Conservation (phyloP, 2,797 vertebrate genomes). For the Typhlichthys eigenmanni region DNA sequence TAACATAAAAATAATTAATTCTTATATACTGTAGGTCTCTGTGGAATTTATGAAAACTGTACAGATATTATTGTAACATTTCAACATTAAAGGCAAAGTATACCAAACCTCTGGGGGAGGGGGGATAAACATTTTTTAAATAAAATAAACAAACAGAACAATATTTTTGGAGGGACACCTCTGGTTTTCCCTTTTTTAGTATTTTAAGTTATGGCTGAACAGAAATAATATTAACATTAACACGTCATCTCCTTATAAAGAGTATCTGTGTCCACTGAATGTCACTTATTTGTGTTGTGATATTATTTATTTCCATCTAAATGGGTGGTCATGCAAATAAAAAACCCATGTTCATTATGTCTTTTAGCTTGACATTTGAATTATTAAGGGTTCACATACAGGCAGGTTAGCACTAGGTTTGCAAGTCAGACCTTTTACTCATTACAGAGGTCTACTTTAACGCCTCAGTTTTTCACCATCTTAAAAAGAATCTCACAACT, state of each 20-base stretch:
- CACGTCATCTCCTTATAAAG: slow-evolving; percentile 49
- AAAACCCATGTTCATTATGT: slow-evolving; percentile 54
- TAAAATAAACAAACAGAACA: slow-evolving; percentile 41
- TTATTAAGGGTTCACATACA: slow-evolving; percentile 15
- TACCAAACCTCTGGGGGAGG: slow-evolving; percentile 39
- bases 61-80: slow-evolving; percentile 72
- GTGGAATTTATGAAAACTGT: slow-evolving; percentile 74
- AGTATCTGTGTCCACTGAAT: slow-evolving; percentile 57
- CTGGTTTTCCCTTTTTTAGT: slow-evolving; percentile 51
- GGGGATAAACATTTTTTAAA: slow-evolving; percentile 41
- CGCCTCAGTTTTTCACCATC: slow-evolving; percentile 6
- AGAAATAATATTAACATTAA: slow-evolving; percentile 62
- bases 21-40: slow-evolving; percentile 48
- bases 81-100: slow-evolving; percentile 48
- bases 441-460: slow-evolving; percentile 23
- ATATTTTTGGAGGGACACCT: slow-evolving; percentile 43
- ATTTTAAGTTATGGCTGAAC: slow-evolving; percentile 47
- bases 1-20: slow-evolving; percentile 47
- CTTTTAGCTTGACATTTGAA: slow-evolving; percentile 33
- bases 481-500: background rate
- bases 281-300: slow-evolving; percentile 60
- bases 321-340: slow-evolving; percentile 75
- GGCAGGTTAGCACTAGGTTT: slow-evolving; percentile 25
- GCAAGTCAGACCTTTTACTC: slow-evolving; percentile 6
- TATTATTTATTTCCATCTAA: slow-evolving; percentile 59